A percentile compares a stretch with the other conserved stretches of the same genome.
phyloP scores from a whole-genome alignment of 2,888 invertebrate genomes.

The Panzeria rudis region DNA sequence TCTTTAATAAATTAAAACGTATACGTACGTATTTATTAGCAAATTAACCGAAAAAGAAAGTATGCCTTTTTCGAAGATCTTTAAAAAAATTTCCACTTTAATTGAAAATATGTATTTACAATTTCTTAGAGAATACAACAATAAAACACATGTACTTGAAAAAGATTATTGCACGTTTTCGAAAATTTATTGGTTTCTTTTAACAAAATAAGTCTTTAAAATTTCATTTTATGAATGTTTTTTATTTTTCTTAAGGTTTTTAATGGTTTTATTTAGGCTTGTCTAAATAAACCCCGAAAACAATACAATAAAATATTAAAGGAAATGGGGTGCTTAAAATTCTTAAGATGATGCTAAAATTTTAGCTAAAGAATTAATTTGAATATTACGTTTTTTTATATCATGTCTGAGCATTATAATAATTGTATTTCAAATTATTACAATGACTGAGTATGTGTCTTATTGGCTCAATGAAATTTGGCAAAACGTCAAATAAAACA shows the following conservation, averaged over 20 bases:
- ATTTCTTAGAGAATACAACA: not conserved
- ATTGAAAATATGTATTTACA: slow-evolving; percentile 8
- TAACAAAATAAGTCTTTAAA: not conserved
- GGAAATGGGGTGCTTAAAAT: slow-evolving; percentile 11
- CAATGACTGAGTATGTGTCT: slow-evolving; percentile 31
- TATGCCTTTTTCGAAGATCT: not conserved
- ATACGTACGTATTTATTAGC: slow-evolving; percentile 1
- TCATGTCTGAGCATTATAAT: slow-evolving; percentile 16
- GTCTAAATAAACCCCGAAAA: not conserved
- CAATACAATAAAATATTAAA: slow-evolving; percentile 16
- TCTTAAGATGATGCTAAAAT: not conserved
- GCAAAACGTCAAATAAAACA: slow-evolving; percentile 56
- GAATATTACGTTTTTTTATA: slow-evolving; percentile 8
- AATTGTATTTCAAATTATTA: slow-evolving; percentile 22
- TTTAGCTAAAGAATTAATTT: not conserved
- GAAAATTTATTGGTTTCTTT: slow-evolving; percentile 25
- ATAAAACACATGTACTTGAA: slow-evolving; percentile 15
- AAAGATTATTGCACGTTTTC: not conserved
- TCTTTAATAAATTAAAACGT: slow-evolving; percentile 10
- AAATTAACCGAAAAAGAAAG: slow-evolving; percentile 3
- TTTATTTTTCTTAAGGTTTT: slow-evolving; percentile 1
- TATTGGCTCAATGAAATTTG: slow-evolving; percentile 62
- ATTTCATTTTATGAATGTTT: not conserved
- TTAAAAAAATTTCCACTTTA: slow-evolving; percentile 3
- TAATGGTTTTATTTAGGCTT: slow-evolving; percentile 4